Base-by-base conservation (phyloP, 1,140 invertebrate species). In the Nomia melanderi region DNA sequence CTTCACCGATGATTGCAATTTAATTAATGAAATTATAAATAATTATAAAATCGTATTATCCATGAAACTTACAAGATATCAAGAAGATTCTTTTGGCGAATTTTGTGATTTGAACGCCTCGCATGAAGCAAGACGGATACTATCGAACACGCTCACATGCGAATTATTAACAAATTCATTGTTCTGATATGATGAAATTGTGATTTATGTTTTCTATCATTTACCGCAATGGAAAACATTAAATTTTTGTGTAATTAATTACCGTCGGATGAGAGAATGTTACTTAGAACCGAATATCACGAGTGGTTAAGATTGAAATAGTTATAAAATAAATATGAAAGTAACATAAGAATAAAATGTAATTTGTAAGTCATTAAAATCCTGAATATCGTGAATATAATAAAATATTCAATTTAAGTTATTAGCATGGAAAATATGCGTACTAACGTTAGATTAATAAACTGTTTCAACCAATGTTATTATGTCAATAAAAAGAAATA, bases 101-200 rank as follows among this genome's bases (percentile, higher is more conserved):
- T 72, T 72, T 72, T 72, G 69, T 62, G 69, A 72, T 72, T 72
- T 72, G 69, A 72, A 72, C 29, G 57, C 56, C 36, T 44, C 69
- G 27, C n/a, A 47, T 23, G 12, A 31, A 23, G 3, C 20, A 47
- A 20, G 41, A 14, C 27, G 27, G 29, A 50, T 6, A 17, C 17
- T 47, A 29, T 6, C 9, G 25, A 33, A 33, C 23, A 11, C 14
- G 6, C 12, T 17, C 29, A 31, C 14, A 14, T 2, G 12, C 4
- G 29, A 23, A 29, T 41, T 3, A 25, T 27, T 0, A 5, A 8
- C 1, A 23, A 17, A 41, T 31, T 23, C 6, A 2, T 31, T 5
- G 12, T 7, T 44, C 14, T n/a, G 14, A 12, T 23, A 41, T 1
- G 0, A 9, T 1, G 12, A 29, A 4, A 57, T 6, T 2, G 6